Conservation (phyloP, 92 coral and sea anemone genomes). For the Parazoanthus atlanticus region DNA sequence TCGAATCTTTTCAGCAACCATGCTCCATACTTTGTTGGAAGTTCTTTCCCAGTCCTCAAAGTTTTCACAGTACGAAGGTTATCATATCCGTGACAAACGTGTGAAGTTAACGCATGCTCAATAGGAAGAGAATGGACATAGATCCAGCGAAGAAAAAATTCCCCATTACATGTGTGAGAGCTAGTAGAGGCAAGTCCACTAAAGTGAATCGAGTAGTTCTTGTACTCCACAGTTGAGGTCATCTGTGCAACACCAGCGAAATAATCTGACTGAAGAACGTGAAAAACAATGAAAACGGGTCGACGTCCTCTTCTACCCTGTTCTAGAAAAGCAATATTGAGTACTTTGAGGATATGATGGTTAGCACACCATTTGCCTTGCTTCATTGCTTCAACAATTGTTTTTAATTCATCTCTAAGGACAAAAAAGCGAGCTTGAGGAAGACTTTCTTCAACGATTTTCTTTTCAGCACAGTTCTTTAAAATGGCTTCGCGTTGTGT, state of each 20-base stretch:
- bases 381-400: constrained; percentile 57
- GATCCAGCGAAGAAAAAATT: constrained; percentile 47
- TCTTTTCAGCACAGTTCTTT: constrained; percentile 30
- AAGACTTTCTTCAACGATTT: constrained; percentile 17
- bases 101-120: not conserved
- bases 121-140: constrained; percentile 12
- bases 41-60: not conserved
- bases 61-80: not conserved
- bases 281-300: constrained; percentile 45
- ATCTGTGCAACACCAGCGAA: constrained; percentile 65
- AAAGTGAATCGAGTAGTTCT: constrained; percentile 24
- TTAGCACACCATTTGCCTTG: constrained; percentile 48
- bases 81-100: not conserved
- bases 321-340: constrained; percentile 31
- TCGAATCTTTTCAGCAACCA: constrained; percentile 26
- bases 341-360: not conserved
- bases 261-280: constrained; percentile 16
- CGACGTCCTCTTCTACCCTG: constrained; percentile 24
- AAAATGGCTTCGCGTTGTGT: constrained; percentile 46
- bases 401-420: constrained; percentile 42
- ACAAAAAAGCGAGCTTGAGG: constrained; percentile 47
- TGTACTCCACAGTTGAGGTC: constrained; percentile 49
- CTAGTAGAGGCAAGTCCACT: constrained; percentile 17
- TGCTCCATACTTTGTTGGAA: not conserved
- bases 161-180: constrained; percentile 6